These are phyloP conservation scores for Dasyornis broadbenti DNA, from an alignment of 2,113 vertebrate species.

Conservation along the genomic window DNA sequence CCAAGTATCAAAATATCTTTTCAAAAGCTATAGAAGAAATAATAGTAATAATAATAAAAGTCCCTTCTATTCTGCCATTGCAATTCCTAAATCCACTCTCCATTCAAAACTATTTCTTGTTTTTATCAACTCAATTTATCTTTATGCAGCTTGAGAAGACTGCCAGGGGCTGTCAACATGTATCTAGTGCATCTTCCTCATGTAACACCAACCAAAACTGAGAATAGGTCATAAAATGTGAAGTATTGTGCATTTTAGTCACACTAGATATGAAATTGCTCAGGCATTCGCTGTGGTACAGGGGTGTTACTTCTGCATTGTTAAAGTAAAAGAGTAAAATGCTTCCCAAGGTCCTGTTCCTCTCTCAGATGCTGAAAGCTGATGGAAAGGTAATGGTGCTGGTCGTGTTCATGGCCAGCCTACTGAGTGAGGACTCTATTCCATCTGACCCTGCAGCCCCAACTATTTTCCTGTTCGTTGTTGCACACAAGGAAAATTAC, in stretches of 20 bases:
- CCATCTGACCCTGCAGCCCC: not conserved
- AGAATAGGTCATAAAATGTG: not conserved
- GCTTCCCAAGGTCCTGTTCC: not conserved
- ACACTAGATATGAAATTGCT: not conserved
- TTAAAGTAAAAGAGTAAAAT: not conserved
- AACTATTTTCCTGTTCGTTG: not conserved
- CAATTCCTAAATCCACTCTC: not conserved
- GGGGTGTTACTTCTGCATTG: not conserved
- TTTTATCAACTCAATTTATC: not conserved
- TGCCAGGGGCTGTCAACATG: not conserved
- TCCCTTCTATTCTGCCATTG: not conserved
- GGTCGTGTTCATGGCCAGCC: not conserved
- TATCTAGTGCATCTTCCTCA: not conserved
- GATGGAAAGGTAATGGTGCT: not conserved
- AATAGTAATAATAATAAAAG: not conserved
- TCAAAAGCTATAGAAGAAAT: not conserved
- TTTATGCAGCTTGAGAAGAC: not conserved
- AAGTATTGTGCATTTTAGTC: not conserved
- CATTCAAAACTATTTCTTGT: not conserved
- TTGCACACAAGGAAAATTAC: not conserved
- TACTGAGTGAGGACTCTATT: not conserved
- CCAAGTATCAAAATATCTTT: not conserved
- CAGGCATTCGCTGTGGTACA: not conserved
- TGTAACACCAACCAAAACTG: not conserved
- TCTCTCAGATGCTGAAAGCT: not conserved